These are phyloP conservation scores for Halcyon malimbica DNA, from an alignment of 2,113 vertebrate genomes.

Conservation along the genomic window DNA sequence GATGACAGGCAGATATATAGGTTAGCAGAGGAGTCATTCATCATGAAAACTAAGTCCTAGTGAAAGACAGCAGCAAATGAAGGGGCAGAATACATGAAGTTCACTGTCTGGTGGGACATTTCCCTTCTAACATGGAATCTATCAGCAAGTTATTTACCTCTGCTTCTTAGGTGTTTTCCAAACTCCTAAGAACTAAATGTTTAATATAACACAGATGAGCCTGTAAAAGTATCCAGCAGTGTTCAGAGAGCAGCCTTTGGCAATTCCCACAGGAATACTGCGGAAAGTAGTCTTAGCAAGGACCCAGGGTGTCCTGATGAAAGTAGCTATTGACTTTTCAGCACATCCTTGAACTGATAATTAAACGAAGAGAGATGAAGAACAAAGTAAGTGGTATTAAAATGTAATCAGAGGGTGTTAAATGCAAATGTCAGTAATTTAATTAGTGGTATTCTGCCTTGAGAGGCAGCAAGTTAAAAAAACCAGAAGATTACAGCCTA, in stretches of 20 bases:
- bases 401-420: constrained; percentile 24
- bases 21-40: background rate
- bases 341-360: constrained; percentile 4
- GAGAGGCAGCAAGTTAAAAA: background rate
- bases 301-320: background rate
- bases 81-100: background rate
- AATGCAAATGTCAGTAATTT: constrained; percentile 56
- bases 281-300: background rate
- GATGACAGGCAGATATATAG: background rate
- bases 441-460: constrained; percentile 34
- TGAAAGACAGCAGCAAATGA: background rate
- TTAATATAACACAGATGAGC: background rate
- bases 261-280: background rate
- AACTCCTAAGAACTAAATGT: background rate
- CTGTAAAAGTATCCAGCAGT: background rate
- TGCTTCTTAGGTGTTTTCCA: background rate
- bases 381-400: constrained; percentile 40
- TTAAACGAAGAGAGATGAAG: background rate
- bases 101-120: background rate
- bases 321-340: constrained; percentile 48
- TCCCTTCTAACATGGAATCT: background rate
- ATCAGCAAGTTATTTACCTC: background rate
- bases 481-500: background rate
- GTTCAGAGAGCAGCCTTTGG: background rate
- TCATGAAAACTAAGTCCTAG: background rate